Evolutionary conservation across 1,140 invertebrate genomes (phyloP), one percentile per base, ranked within the genome.

Genomic region (Drosophila oshimai): DNA sequence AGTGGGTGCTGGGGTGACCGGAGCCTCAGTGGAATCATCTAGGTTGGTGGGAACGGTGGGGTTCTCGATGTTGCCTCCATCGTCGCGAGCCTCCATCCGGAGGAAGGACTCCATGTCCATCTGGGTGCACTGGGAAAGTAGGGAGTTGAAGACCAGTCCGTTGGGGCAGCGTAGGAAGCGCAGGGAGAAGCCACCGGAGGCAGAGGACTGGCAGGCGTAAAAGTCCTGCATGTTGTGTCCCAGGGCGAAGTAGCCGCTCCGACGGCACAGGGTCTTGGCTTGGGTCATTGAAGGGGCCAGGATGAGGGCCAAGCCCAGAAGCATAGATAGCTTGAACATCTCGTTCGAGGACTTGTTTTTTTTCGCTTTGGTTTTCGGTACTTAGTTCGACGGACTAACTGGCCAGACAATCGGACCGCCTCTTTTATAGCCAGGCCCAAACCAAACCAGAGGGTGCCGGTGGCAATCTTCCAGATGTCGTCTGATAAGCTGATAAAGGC

Each of bases 301-400:
- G 36, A 41, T 13, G 13, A 68, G 31, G 34, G 28, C 20, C 69
- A 73, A 29, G 28, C 44, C 69, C 26, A 62, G 6, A 3, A 41
- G 22, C 34, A 39, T 24, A 3, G 28, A 6, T 26, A 37, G 31
- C 20, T 72, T 72, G 2, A 51, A 39, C 68, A 72, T 72, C 7
- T 64, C 22, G 13, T 1, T 29, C 0, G 9, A 22, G 6, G 15
- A 24, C n/a, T 54, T 10, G 15, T 15, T 60, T 36, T 12, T 2
- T 46, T 37, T 39, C 12, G 53, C 10, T 71, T 55, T 13, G 10
- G 5, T 36, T 50, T 24, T 76, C 49, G 67, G 31, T 51, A 75
- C 24, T 80, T 46, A 51, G 10, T 61, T 64, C 50, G 46, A 88
- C 58, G 62, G 70, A 88, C 83, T 87, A 87, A 87, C 81, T 87